A percentile compares a stretch with the other conserved stretches of the same genome.
Conservation (phyloP, 2,797 vertebrate species). For the Enteromius viviparus region DNA sequence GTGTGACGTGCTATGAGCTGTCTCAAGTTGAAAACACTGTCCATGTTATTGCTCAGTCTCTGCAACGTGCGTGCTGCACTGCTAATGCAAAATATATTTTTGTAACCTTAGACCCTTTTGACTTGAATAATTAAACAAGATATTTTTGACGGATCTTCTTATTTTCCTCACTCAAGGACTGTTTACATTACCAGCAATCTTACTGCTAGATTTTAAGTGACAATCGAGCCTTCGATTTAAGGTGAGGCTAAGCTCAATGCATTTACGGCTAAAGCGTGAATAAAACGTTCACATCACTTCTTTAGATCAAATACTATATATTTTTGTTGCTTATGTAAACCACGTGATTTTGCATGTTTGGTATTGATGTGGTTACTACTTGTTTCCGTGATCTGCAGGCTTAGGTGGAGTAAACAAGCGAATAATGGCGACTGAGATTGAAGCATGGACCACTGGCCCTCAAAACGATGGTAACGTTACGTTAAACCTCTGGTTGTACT, state of each 20-base stretch:
- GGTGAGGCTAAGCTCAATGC: slow-evolving; percentile 36
- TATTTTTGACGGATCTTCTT: not conserved
- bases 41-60: slow-evolving; percentile 68
- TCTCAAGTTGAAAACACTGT: slow-evolving; percentile 85
- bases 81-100: not conserved
- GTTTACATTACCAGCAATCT: slow-evolving; percentile 7
- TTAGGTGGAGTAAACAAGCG: slow-evolving; percentile 51
- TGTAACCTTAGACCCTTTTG: not conserved
- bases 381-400: slow-evolving; percentile 51
- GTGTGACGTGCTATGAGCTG: slow-evolving; percentile 70
- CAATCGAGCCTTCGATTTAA: slow-evolving; percentile 46
- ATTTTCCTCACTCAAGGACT: not conserved
- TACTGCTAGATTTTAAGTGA: slow-evolving; percentile 32
- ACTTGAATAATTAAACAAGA: not conserved
- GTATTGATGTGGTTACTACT: slow-evolving; percentile 38
- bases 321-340: not conserved
- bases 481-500: not conserved
- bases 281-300: not conserved
- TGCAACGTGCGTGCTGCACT: slow-evolving; percentile 62
- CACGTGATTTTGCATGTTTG: slow-evolving; percentile 42
- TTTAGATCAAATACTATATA: not conserved
- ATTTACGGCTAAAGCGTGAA: not conserved
- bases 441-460: slow-evolving; percentile 70
- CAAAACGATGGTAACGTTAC: slow-evolving; percentile 76
- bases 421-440: slow-evolving; percentile 81